Conservation (phyloP, 2,888 invertebrate species). For the Griposia aprilina region DNA sequence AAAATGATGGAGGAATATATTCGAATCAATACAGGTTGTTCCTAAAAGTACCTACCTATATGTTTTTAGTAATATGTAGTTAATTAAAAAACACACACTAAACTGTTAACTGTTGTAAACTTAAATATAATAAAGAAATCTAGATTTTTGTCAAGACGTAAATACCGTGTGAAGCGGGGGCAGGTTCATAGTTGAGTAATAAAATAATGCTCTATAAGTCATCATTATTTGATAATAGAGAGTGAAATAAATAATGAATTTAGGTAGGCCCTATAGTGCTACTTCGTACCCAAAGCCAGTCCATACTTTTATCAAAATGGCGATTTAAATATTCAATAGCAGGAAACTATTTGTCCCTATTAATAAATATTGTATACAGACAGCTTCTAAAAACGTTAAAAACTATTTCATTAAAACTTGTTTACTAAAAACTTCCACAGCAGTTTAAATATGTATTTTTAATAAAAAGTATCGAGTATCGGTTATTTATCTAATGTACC, state of each 20-base stretch:
- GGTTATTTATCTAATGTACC: slow-evolving; percentile 22
- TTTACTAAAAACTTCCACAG: not conserved
- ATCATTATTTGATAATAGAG: not conserved
- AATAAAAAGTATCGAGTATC: slow-evolving; percentile 30
- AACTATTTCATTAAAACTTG: not conserved
- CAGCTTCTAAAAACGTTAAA: not conserved
- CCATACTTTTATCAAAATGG: not conserved
- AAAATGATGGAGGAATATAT: no score
- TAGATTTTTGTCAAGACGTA: no score
- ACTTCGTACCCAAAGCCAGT: no score
- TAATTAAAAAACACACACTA: no score
- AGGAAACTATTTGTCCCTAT: not conserved
- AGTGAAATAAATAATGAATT: not conserved
- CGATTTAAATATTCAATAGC: not conserved
- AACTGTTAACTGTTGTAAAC: no score
- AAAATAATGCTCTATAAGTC: no score
- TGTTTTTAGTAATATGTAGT: no score
- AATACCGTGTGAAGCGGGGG: no score
- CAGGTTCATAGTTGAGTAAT: no score
- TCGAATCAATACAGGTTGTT: no score
- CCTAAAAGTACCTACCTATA: no score
- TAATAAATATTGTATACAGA: not conserved
- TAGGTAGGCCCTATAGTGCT: not conserved
- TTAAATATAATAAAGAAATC: no score
- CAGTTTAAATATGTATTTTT: slow-evolving; percentile 7